Evolutionary conservation across 2,888 invertebrate genomes (phyloP), one percentile per base, ranked within the genome.

Genomic region (Rhorus exstirpatorius): DNA sequence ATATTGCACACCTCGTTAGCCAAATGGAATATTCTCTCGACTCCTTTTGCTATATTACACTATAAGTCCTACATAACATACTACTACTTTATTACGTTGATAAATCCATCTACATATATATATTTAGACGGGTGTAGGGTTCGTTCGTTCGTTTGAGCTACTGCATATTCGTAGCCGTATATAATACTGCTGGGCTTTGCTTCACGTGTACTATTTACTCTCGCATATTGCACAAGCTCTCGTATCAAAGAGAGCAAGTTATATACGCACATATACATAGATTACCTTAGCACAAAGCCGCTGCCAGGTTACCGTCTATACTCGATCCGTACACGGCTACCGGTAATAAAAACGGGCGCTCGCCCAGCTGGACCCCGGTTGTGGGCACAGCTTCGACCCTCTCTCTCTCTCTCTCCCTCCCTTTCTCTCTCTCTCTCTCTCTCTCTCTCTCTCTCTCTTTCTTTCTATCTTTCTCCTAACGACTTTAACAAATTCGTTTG

Each of bases 1-100:
- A 87, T 88, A 87, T 89, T 87, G 89, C 89, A 86, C 87, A 85
- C 86, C 86, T 89, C 87, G 88, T 90, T 89, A 89, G 84, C 82
- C 76, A 60, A 63, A 71, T 67, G 82, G 65, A 82, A 75, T 82
- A 82, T 75, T 74, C 38, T 70, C 58, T 58, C 31, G 63, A 41
- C 49, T 65, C 35, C 38, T 67, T 63, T 46, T 71, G 19, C 70
- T 46, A 71, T 74, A 55, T 65, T 14, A 49, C 49, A 19, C 68
- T 78, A 17, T 31, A 35, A 75, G 49, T 63, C 31, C 14, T 74
- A 46, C 60, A 75, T 75, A 71, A 78, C 65, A 14, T 51, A 46
- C 49, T 19, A 41, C 74, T 75, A 75, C 79, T 75, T 75, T 53
- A 70, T 74, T 58, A 53, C 63, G 51, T 78, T 17, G 4, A 53